Base-by-base conservation (phyloP, 1,140 invertebrate genomes). In the Pectinophora gossypiella region DNA sequence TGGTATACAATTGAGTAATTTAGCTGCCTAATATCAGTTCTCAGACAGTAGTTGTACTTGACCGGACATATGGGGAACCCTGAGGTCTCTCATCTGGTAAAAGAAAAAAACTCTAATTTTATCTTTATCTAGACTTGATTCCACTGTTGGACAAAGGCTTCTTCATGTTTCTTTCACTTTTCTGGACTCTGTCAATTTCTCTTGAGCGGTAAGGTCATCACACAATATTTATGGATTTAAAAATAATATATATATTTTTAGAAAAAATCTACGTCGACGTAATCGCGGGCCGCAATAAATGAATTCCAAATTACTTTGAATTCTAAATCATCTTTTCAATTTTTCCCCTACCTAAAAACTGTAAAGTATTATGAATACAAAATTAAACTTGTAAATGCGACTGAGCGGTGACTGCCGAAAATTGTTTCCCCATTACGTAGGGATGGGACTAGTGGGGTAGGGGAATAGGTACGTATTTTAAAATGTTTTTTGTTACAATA, bases 311-410 rank as follows among this genome's bases (percentile, higher is more conserved):
- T 40, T 12, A 27, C 23, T 27, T 18, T 15, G 36, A 40, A 40
- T 40, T 40, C 36, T 2, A 15, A 40, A 40, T 40, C 16, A 40
- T 40, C 36, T 40, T 40, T 16, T 2, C n/a, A 40, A 40, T 6
- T 40, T 16, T 40, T 40, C 16, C 15, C 15, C 16, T 2, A 1
- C 36, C 15, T 40, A 1, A 40, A 6, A 6, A 2, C 36, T 6
- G 36, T 40, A 15, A 40, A 40, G 36, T 40, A 27, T 27, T 27
- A 40, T 40, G 36, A 40, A 40, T 40, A 40, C 36, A 15, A 15
- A 40, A 40, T 40, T 40, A 40, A 40, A 40, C 36, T 40, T 40
- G 36, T 40, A 40, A 40, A 40, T 27, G 23, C 36, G 3, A 40
- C 5, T 40, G 36, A 40, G 36, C 36, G 36, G n/a, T 16, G 36